Percentiles rank a stretch among this genome's conserved stretches.
These are phyloP conservation scores for Drosophila pruinosa DNA, from an alignment of 1,140 invertebrate genomes.

Conservation along the genomic window DNA sequence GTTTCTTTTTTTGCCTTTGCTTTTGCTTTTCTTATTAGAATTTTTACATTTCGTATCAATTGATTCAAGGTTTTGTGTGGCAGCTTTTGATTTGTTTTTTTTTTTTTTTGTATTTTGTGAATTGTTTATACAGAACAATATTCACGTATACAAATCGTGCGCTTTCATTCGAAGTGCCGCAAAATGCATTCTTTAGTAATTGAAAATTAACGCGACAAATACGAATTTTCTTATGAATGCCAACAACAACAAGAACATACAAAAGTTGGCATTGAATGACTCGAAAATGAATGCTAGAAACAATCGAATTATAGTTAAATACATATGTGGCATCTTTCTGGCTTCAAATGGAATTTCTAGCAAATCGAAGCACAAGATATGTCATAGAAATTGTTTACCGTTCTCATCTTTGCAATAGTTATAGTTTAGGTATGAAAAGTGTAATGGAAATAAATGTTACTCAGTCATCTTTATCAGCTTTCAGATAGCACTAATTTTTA, in stretches of 20 bases:
- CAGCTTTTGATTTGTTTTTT: constrained; percentile 65
- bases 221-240: constrained; percentile 53
- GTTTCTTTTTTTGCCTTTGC: constrained; percentile 3
- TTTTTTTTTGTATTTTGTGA: constrained; percentile 13
- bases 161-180: constrained; percentile 71
- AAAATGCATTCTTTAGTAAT: constrained; percentile 76
- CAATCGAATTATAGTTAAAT: neutral
- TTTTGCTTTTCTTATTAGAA: constrained; percentile 41
- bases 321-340: neutral
- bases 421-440: too few relatives aligned
- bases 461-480: too few relatives aligned
- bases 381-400: too few relatives aligned
- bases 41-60: constrained; percentile 76
- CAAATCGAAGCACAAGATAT: neutral
- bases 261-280: constrained; percentile 42
- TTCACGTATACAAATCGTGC: constrained; percentile 57
- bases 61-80: constrained; percentile 76
- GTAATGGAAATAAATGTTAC: too few relatives aligned
- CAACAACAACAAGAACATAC: constrained; percentile 11
- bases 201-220: constrained; percentile 68
- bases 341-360: neutral
- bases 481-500: too few relatives aligned
- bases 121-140: constrained; percentile 20
- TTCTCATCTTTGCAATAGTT: too few relatives aligned
- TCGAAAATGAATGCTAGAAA: neutral